These are phyloP conservation scores for Orientallactaga sibirica DNA, from an alignment of 2,797 vertebrate genomes.

Conservation along the genomic window DNA sequence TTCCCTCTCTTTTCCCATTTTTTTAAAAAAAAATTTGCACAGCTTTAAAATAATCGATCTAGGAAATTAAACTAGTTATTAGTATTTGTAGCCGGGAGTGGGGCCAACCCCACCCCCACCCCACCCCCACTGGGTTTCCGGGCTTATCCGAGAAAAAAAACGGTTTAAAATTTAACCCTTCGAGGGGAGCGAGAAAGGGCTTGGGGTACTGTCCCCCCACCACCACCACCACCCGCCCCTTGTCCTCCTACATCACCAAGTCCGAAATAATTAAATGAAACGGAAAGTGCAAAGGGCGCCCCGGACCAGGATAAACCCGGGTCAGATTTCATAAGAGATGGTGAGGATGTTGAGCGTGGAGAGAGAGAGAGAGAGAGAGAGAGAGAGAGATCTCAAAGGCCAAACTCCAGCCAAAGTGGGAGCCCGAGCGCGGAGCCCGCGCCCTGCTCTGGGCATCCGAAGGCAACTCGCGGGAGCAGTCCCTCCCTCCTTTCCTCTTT, in stretches of 20 bases:
- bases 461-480: conserved; percentile 2
- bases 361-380: not conserved
- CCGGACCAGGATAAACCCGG: conserved; percentile 56
- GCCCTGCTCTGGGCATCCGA: not conserved
- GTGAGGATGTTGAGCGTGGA: not conserved
- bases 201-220: not conserved
- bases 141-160: conserved; percentile 60
- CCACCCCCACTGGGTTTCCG: conserved; percentile 71
- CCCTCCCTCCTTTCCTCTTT: not conserved
- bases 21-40: not conserved
- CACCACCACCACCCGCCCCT: not conserved
- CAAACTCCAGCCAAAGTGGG: conserved; percentile 26
- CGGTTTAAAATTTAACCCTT: conserved; percentile 80
- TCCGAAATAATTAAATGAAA: conserved; percentile 77
- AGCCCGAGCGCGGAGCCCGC: not conserved
- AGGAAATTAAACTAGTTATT: conserved; percentile 64
- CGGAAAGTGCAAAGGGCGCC: conserved; percentile 75
- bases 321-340: conserved; percentile 63
- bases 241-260: not conserved
- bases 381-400: conserved; percentile 28
- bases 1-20: not conserved
- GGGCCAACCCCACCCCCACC: not conserved
- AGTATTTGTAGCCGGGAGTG: not conserved
- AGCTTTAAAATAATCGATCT: conserved; percentile 60
- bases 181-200: not conserved